These are phyloP conservation scores for Cryptocheilus praepositus DNA, from an alignment of 2,888 invertebrate species.

Conservation along the genomic window DNA sequence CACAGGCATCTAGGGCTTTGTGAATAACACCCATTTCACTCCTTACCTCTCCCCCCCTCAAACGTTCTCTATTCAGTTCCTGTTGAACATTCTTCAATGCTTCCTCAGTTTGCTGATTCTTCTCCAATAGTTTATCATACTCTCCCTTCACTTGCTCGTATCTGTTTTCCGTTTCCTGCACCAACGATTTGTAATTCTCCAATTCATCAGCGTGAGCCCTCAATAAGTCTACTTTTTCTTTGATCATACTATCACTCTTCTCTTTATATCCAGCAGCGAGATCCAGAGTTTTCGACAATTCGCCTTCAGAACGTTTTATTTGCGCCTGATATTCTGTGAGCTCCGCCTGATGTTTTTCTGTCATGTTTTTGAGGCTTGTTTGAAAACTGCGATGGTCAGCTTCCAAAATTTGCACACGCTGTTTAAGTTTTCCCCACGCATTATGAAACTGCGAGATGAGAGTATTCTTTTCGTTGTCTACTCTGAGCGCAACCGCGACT, in stretches of 20 bases:
- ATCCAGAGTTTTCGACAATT: constrained; percentile 83
- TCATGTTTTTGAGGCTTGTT: constrained; percentile 75
- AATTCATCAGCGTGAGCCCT: constrained; percentile 69
- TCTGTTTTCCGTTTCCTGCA: constrained; percentile 67
- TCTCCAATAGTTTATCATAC: constrained; percentile 62
- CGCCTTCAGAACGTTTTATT: constrained; percentile 81
- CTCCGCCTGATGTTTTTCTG: constrained; percentile 76
- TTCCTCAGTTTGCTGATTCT: constrained; percentile 62
- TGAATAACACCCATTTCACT: constrained; percentile 69
- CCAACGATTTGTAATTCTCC: constrained; percentile 65
- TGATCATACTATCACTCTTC: constrained; percentile 66
- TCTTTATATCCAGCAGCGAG: constrained; percentile 76
- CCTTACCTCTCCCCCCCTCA: constrained; percentile 65
- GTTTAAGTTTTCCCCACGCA: constrained; percentile 78
- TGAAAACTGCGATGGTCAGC: constrained; percentile 69
- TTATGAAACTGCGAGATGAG: constrained; percentile 81
- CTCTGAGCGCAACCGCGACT: constrained; percentile 85
- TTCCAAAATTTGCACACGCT: constrained; percentile 71
- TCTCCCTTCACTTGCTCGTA: constrained; percentile 65
- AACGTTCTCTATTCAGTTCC: constrained; percentile 69
- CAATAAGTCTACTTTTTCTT: constrained; percentile 68
- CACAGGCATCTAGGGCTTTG: constrained; percentile 70
- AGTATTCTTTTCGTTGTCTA: constrained; percentile 85
- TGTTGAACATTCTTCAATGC: constrained; percentile 62
- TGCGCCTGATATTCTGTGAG: constrained; percentile 76